Conservation (phyloP, 1,140 invertebrate species). For the Euura lappo region DNA sequence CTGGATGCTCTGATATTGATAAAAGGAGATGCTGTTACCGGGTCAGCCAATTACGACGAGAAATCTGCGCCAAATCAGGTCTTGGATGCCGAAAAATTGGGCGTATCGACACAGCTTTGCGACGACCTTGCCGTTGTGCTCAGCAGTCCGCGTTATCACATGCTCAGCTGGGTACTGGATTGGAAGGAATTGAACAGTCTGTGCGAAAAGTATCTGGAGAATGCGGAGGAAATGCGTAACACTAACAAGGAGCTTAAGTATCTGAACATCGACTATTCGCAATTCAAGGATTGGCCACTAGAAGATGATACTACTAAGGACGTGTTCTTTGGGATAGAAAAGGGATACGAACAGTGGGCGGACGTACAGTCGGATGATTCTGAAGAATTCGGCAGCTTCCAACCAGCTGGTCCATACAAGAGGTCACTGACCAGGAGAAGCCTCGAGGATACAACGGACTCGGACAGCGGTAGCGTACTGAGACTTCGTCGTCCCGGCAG, state of each 20-base stretch:
- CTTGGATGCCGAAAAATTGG: slow-evolving; percentile 61
- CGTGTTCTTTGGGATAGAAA: slow-evolving; percentile 64
- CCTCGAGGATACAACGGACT: slow-evolving; percentile 52
- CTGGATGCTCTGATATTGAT: slow-evolving; percentile 56
- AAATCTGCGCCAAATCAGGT: slow-evolving; percentile 58
- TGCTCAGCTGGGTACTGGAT: slow-evolving; percentile 67
- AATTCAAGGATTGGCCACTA: slow-evolving; percentile 66
- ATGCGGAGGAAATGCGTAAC: slow-evolving; percentile 65
- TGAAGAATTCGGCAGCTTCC: slow-evolving; percentile 53
- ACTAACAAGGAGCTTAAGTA: slow-evolving; percentile 68
- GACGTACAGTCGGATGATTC: slow-evolving; percentile 51
- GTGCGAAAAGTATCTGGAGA: slow-evolving; percentile 67
- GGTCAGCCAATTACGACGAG: slow-evolving; percentile 59
- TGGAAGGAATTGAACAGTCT: slow-evolving; percentile 65
- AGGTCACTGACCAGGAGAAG: slow-evolving; percentile 43
- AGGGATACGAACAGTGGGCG: slow-evolving; percentile 63
- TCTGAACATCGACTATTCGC: slow-evolving; percentile 70
- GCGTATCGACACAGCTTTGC: slow-evolving; percentile 64
- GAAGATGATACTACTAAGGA: slow-evolving; percentile 56
- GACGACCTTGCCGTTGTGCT: slow-evolving; percentile 69
- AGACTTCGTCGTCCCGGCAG: slow-evolving; percentile 38
- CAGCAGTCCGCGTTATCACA: slow-evolving; percentile 67
- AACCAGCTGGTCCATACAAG: slow-evolving; percentile 47
- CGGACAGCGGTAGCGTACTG: slow-evolving; percentile 50
- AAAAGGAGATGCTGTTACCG: slow-evolving; percentile 52